Percentiles rank a stretch among this genome's conserved stretches.
phyloP scores from a whole-genome alignment of 64 coral and sea anemone genomes.

The Stichodactyla helianthus region DNA sequence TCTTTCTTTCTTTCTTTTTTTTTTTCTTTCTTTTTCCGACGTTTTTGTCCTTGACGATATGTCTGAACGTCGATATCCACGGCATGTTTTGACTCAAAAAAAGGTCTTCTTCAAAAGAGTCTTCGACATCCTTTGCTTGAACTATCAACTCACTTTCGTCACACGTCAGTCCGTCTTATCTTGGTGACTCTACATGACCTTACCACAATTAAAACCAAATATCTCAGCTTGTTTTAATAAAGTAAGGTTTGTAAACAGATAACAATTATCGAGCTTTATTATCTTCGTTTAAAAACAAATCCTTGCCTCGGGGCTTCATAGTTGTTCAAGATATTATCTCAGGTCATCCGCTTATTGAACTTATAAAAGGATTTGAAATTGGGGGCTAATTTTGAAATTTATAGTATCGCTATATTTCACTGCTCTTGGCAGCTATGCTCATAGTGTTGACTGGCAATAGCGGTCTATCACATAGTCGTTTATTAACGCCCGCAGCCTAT shows the following conservation, averaged over 20 bases:
- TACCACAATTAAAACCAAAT: conserved; percentile 8
- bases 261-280: conserved; percentile 17
- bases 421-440: neutral
- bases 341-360: conserved; percentile 14
- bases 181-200: neutral
- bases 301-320: neutral
- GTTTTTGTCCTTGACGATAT: too few species aligned
- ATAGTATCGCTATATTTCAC: neutral
- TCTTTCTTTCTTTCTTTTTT: too few species aligned
- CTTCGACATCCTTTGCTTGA: too few species aligned
- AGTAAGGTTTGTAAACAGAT: conserved; percentile 9
- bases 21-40: too few species aligned
- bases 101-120: too few species aligned
- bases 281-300: conserved; percentile 20
- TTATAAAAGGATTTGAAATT: conserved; percentile 6
- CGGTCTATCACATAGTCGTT: neutral
- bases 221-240: conserved; percentile 17
- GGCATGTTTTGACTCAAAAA: too few species aligned
- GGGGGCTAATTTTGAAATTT: conserved; percentile 12
- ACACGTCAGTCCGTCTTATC: neutral
- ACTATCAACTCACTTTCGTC: too few species aligned
- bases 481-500: neutral
- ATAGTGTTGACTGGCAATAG: neutral
- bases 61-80: too few species aligned
- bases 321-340: conserved; percentile 4